Percentiles rank a stretch among this genome's conserved stretches.
These are phyloP conservation scores for Temnothorax longispinosus DNA, from an alignment of 1,140 invertebrate genomes.

Conservation along the genomic window DNA sequence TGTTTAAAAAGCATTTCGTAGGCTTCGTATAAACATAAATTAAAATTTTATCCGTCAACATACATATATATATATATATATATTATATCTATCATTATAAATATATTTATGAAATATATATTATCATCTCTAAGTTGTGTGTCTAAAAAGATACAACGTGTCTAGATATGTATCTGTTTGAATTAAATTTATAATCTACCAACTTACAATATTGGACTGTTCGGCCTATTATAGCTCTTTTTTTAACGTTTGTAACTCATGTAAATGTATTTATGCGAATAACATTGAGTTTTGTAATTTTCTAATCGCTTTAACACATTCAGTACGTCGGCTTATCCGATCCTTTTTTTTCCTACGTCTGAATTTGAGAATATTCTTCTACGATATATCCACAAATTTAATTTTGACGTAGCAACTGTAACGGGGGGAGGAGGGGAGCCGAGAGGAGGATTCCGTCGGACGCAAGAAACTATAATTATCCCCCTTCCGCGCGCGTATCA, in stretches of 20 bases:
- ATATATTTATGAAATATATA: not conserved
- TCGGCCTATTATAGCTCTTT: not conserved
- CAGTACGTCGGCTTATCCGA: not conserved
- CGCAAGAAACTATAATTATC: conserved; percentile 52
- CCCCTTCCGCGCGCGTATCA: conserved; percentile 25
- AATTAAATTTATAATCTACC: not conserved
- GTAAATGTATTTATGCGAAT: conserved; percentile 19
- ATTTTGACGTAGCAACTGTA: conserved; percentile 1
- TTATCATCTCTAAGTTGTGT: not conserved
- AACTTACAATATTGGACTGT: not conserved
- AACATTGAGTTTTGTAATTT: not conserved
- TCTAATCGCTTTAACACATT: not conserved
- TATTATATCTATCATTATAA: not conserved
- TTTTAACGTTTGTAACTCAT: not conserved
- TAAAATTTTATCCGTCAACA: not conserved
- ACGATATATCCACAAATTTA: not conserved
- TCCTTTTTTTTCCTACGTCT: not conserved
- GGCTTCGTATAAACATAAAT: not conserved
- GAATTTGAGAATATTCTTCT: not conserved
- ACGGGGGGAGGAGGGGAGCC: not conserved
- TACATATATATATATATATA: not conserved
- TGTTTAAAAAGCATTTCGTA: not conserved
- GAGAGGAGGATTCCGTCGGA: not conserved
- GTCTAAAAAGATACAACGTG: too few relatives aligned
- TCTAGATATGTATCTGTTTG: not conserved